Evolutionary conservation across 2,797 vertebrate species (phyloP).

Genomic region (Cygnus olor): DNA sequence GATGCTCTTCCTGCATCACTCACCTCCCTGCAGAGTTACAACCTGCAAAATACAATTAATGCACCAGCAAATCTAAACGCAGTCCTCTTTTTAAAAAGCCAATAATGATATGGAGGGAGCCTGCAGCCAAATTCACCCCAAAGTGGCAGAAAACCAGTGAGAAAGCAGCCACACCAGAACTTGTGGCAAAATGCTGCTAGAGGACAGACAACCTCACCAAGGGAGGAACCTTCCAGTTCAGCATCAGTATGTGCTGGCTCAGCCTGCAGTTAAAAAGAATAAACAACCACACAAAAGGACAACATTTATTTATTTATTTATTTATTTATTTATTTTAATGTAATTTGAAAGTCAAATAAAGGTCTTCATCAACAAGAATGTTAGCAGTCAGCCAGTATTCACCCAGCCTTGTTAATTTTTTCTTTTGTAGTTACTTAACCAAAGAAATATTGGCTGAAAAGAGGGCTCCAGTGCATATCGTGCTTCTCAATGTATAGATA

Average conservation of each 20-base stretch:
- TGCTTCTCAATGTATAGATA: background rate
- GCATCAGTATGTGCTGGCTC: background rate
- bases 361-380: background rate
- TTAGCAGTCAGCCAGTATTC: no score
- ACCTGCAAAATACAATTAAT: background rate
- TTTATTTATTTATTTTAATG: no score
- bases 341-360: background rate
- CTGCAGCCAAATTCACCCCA: background rate
- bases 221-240: background rate
- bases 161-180: background rate
- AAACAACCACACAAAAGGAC: background rate
- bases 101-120: background rate
- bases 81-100: background rate
- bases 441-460: background rate
- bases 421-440: background rate
- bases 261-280: background rate
- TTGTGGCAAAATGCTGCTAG: background rate
- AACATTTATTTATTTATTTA: no score
- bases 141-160: background rate
- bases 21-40: background rate
- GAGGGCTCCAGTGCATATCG: background rate
- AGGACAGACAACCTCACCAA: background rate
- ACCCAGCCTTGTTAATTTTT: background rate
- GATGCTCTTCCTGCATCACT: background rate
- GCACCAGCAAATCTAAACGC: accelerated